Base-by-base conservation (phyloP, 1,140 invertebrate genomes). In the Hylyphantes graminicola region DNA sequence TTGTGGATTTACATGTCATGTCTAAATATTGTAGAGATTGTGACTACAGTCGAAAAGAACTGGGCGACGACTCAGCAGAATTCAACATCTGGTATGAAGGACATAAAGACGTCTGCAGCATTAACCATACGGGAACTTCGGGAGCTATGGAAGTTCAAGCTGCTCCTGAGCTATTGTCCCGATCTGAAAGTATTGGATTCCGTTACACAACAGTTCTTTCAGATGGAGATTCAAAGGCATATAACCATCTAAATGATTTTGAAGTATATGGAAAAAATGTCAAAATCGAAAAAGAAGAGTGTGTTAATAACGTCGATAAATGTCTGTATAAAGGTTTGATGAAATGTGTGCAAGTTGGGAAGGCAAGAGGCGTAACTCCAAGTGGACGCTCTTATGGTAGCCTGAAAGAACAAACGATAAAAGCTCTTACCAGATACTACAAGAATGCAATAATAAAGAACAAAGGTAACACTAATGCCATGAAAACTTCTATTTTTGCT, bases 401-500 rank as follows among this genome's bases (percentile, higher is more conserved):
- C 6, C 54, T 55, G 1, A 79, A 67, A 68, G 6, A 64, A 0
- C 48, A 67, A 15, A 78, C 75, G 0, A 67, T 78, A 6, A 65
- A 54, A 7, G 53, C 19, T 35, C 17, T 68, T 19, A 59, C 55
- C 6, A n/a, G n/a, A 4, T 74, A 59, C 55, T 79, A 79, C n/a
- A 48, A 51, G 21, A 79, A 68, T 54, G 67, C 78, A 2, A 61
- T 81, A 7, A 54, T 65, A 61, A 53, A 10, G 3, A 48, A 81
- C 12, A 61, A 61, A n/a, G 13, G 9, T 8, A 63, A 72, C 61
- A 7, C n/a, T 8, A 48, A 59, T 1, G 50, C 57, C 6, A 73
- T 73, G 78, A 61, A 61, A 54, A 55, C 48, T 17, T 54, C 78
- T 9, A 72, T 81, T 6, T 73, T 59, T 81, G 78, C 78, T 7